Evolutionary conservation across 2,797 vertebrate genomes (phyloP).

Genomic region (Pagetopsis macropterus): DNA sequence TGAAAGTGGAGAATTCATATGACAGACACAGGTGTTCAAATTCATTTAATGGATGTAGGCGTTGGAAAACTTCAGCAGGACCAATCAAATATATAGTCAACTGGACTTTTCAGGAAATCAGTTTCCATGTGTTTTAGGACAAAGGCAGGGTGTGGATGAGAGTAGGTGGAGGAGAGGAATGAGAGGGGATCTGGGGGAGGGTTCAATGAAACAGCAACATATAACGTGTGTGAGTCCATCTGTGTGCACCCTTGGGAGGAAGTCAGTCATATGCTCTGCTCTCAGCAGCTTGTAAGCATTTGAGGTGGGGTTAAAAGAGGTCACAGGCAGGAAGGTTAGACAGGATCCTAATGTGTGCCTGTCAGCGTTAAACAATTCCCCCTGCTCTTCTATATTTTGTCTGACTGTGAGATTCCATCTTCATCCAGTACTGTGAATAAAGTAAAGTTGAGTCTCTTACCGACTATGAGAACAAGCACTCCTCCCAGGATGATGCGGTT

Average conservation of each 20-base stretch:
- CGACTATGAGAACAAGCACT: constrained; percentile 88
- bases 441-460: constrained; percentile 79
- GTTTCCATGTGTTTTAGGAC: constrained; percentile 63
- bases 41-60: constrained; percentile 15
- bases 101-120: constrained; percentile 26
- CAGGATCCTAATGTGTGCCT: background rate
- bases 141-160: constrained; percentile 74
- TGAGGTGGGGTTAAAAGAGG: constrained; percentile 30
- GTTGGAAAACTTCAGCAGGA: constrained; percentile 46
- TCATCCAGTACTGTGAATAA: background rate
- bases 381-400: background rate
- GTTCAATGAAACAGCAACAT: constrained; percentile 40
- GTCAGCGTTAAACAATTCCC: background rate
- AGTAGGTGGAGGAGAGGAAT: constrained; percentile 75
- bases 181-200: constrained; percentile 46
- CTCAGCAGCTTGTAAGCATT: constrained; percentile 45
- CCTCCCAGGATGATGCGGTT: constrained; percentile 90
- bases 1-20: constrained; percentile 3
- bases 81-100: constrained; percentile 35
- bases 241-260: constrained; percentile 50
- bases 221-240: constrained; percentile 12
- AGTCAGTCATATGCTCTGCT: constrained; percentile 38
- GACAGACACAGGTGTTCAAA: constrained; percentile 20
- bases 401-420: background rate
- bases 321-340: constrained; percentile 5